Evolutionary conservation across 64 coral and sea anemone genomes (phyloP).

Genomic region (Trachythela sp.): DNA sequence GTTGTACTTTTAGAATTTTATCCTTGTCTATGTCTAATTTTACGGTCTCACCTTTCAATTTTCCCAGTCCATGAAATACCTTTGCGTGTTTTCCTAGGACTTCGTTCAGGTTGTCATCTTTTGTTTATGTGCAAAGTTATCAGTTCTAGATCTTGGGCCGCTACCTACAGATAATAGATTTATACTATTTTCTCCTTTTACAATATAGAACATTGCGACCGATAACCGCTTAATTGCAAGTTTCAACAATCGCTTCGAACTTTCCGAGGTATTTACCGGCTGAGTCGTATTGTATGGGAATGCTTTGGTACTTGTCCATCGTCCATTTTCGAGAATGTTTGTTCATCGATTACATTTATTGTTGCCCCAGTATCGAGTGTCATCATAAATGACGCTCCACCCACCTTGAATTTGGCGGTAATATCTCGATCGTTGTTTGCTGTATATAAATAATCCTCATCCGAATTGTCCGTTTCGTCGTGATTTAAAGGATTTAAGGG

Average conservation of each 20-base stretch:
- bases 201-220: constrained; percentile 12
- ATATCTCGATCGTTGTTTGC: too few relatives aligned
- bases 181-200: not conserved
- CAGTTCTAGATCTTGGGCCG: constrained; percentile 14
- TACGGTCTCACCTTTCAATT: not conserved
- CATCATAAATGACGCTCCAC: too few relatives aligned
- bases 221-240: not conserved
- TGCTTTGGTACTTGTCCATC: not conserved
- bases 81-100: not conserved
- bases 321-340: not conserved
- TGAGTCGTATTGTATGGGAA: not conserved
- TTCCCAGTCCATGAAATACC: constrained; percentile 26
- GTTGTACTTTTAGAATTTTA: constrained; percentile 10
- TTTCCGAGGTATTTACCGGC: not conserved
- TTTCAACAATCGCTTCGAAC: not conserved
- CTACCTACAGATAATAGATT: not conserved
- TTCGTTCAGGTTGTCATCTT: not conserved
- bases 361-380: constrained; percentile 18
- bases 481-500: too few relatives aligned
- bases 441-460: too few relatives aligned
- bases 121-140: not conserved
- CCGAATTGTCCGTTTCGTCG: too few relatives aligned
- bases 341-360: constrained; percentile 30
- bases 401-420: too few relatives aligned
- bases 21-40: constrained; percentile 26